Evolutionary conservation across 35 echinoderm and acorn worm species (phyloP).

Genomic region (Stichopus chloronotus): DNA sequence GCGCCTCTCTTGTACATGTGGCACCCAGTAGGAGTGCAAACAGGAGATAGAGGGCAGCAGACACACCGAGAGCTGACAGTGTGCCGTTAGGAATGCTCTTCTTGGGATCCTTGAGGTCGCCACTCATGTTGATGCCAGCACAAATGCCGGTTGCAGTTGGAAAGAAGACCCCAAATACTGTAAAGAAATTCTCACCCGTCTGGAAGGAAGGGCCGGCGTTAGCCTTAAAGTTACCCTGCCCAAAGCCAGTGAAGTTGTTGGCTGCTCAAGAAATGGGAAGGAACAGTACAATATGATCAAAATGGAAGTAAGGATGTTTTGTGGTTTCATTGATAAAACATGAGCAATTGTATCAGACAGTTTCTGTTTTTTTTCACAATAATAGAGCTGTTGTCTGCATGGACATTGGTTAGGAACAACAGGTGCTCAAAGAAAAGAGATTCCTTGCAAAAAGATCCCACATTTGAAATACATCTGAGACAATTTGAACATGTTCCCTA

Average conservation of each 20-base stretch:
- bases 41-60: conserved; percentile 80
- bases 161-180: conserved; percentile 97
- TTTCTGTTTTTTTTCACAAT: too few relatives aligned
- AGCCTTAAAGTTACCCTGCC: conserved; percentile 68
- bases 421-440: too few relatives aligned
- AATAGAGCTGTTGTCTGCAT: too few relatives aligned
- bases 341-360: too few relatives aligned
- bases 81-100: conserved; percentile 91
- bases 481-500: too few relatives aligned
- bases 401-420: too few relatives aligned
- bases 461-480: too few relatives aligned
- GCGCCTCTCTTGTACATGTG: conserved; percentile 68
- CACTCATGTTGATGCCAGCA: conserved; percentile 99
- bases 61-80: conserved; percentile 86
- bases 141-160: conserved; percentile 96
- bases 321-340: too few relatives aligned
- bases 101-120: conserved; percentile 77
- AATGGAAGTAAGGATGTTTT: too few relatives aligned
- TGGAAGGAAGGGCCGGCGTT: conserved; percentile 78
- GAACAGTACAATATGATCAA: background rate
- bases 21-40: conserved; percentile 86
- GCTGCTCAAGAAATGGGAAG: conserved; percentile 39
- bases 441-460: too few relatives aligned
- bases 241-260: conserved; percentile 83
- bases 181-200: conserved; percentile 81